Evolutionary conservation across 2,113 vertebrate species (phyloP), one percentile per base, ranked within the genome.

Genomic region (Etheostoma cragini): DNA sequence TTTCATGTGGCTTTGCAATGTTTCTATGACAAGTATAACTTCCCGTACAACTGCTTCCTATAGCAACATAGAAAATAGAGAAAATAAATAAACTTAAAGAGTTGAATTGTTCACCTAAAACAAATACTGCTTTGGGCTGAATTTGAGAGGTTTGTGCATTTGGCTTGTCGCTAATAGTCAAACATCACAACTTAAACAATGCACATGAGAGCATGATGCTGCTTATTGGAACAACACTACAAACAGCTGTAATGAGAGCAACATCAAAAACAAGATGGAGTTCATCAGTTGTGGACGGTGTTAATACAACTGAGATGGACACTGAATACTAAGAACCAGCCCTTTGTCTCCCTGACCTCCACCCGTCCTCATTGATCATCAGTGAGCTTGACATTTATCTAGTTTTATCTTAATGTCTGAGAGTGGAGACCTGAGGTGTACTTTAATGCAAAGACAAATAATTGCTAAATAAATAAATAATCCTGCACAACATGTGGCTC

Each of bases 371-470:
- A 75, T 30, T 72, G 68, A 83, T 88, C 75, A 87, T 72, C 26
- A 68, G 67, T 86, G 58, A 11, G 47, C 78, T 68, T 82, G 72
- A 88, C 57, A 70, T 87, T 68, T 70, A 86, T 88, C 80, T 75
- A 17, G 50, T 78, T 78, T 77, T 52, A 62, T 50, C 11, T 65
- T 24, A 50, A 71, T 35, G 52, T 73, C 58, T 70, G 49, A 60
- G 53, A 69, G 50, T 8, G 1, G 22, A 81, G 15, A 78, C 53
- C 70, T 73, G 70, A 21, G 56, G 30, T 65, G 58, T 1, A 21
- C 84, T 57, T 65, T 66, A 16, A 69, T n/a, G 33, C 66, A 33
- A 16, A 46, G 45, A 24, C 47, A 35, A 65, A 57, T 82, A 84
- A 76, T 46, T 63, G 46, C 42, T 38, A 63, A 61, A 85, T 57